Conservation (phyloP, 2,113 vertebrate species). For the Istiophorus platypterus region DNA sequence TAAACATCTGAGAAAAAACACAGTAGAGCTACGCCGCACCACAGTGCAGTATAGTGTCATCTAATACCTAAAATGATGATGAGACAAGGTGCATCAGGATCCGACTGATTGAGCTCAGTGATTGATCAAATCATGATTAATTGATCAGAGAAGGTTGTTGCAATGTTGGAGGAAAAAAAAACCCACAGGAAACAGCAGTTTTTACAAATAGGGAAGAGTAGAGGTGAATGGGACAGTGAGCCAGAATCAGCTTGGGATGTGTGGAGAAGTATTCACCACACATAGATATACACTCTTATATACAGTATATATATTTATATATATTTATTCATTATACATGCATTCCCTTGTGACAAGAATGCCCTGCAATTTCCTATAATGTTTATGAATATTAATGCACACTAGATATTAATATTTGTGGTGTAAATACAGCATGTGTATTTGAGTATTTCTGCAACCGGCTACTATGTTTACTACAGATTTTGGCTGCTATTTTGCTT, state of each 20-base stretch:
- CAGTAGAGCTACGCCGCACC: not conserved
- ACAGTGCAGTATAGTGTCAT: too few species aligned
- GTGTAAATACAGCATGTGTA: conserved; percentile 22
- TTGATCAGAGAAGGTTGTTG: not conserved
- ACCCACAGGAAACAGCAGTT: not conserved
- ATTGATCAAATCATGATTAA: not conserved
- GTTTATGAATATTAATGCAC: not conserved
- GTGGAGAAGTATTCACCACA: not conserved
- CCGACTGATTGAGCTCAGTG: not conserved
- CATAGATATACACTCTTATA: not conserved
- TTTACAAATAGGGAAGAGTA: not conserved
- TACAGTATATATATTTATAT: not conserved
- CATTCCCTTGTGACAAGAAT: not conserved
- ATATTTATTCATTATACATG: not conserved
- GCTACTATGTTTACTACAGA: conserved; percentile 25
- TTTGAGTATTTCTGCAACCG: not conserved
- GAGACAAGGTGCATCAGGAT: conserved; percentile 1
- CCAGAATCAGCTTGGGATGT: not conserved
- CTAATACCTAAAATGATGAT: not conserved
- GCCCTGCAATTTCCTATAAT: not conserved
- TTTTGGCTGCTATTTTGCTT: conserved; percentile 40
- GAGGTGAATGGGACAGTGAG: not conserved
- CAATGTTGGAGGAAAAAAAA: not conserved
- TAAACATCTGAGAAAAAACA: not conserved
- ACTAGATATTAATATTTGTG: conserved; percentile 18